Percentiles rank a stretch among this genome's conserved stretches.
These are phyloP conservation scores for Epinephelus moara DNA, from an alignment of 2,113 vertebrate genomes.

Conservation along the genomic window DNA sequence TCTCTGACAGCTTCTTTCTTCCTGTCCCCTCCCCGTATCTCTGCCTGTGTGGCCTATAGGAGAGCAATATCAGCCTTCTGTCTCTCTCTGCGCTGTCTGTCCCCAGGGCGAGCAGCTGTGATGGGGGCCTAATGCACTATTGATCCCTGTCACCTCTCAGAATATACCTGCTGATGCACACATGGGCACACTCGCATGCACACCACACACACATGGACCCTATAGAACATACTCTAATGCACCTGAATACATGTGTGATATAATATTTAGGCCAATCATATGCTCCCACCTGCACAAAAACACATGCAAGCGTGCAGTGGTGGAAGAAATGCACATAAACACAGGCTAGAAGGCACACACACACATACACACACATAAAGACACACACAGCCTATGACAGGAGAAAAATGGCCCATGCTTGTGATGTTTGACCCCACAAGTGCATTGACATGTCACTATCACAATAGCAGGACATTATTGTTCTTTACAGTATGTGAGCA, in stretches of 20 bases:
- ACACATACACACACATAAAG: not conserved
- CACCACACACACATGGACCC: conserved; percentile 24
- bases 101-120: conserved; percentile 76
- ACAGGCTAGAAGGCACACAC: not conserved
- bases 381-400: not conserved
- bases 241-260: not conserved
- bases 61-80: conserved; percentile 54
- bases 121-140: conserved; percentile 84
- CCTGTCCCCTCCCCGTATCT: conserved; percentile 38
- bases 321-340: not conserved
- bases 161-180: conserved; percentile 73
- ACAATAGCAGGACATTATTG: conserved; percentile 19
- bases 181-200: conserved; percentile 13
- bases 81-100: conserved; percentile 58
- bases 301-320: not conserved
- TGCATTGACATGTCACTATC: conserved; percentile 7
- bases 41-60: conserved; percentile 30
- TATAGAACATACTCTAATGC: not conserved
- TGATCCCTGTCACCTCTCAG: conserved; percentile 78
- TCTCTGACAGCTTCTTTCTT: conserved; percentile 61
- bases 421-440: conserved; percentile 16
- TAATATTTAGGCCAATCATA: not conserved
- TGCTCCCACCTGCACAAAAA: not conserved
- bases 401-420: not conserved
- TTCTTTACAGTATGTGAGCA: conserved; percentile 3